phyloP scores from a whole-genome alignment of 2,888 invertebrate species.

The Callosobruchus maculatus region DNA sequence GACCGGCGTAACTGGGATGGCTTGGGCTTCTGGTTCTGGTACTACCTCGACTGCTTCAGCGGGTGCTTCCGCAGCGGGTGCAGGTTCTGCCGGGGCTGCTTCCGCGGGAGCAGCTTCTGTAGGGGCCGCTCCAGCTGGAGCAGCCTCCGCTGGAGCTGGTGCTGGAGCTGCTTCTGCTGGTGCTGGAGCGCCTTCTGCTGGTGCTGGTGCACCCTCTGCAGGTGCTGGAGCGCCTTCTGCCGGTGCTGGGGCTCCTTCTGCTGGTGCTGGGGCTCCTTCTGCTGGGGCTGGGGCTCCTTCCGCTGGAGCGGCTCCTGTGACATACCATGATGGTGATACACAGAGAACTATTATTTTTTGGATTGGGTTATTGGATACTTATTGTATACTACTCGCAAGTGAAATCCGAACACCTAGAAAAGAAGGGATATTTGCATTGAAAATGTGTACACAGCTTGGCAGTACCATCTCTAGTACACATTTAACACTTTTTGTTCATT shows the following conservation, averaged over 20 bases:
- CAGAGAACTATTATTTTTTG: too few relatives aligned
- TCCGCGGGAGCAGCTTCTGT: slow-evolving; percentile 20
- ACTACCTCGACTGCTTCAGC: slow-evolving; percentile 28
- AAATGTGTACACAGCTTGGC: too few relatives aligned
- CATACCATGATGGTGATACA: too few relatives aligned
- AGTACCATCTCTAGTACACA: too few relatives aligned
- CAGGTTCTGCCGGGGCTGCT: slow-evolving; percentile 22
- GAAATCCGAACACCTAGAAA: too few relatives aligned
- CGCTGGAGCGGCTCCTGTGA: slow-evolving; percentile 20
- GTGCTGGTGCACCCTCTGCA: slow-evolving; percentile 33
- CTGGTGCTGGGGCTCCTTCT: slow-evolving; percentile 27
- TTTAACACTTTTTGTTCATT: too few relatives aligned
- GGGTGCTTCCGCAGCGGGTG: slow-evolving; percentile 29
- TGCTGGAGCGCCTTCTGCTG: slow-evolving; percentile 35
- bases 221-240: slow-evolving; percentile 25
- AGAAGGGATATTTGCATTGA: too few relatives aligned
- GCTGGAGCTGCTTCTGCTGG: slow-evolving; percentile 39
- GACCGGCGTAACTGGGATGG: slow-evolving; percentile 18
- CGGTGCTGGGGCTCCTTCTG: slow-evolving; percentile 27
- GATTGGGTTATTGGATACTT: too few relatives aligned
- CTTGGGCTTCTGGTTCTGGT: slow-evolving; percentile 16
- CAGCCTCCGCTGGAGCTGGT: slow-evolving; percentile 28
- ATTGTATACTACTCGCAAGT: too few relatives aligned
- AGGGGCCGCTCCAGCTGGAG: slow-evolving; percentile 22
- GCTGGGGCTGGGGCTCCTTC: slow-evolving; percentile 32